These are phyloP conservation scores for Lepetodrilus schrolli DNA, from an alignment of 2,888 invertebrate genomes.

Conservation along the genomic window DNA sequence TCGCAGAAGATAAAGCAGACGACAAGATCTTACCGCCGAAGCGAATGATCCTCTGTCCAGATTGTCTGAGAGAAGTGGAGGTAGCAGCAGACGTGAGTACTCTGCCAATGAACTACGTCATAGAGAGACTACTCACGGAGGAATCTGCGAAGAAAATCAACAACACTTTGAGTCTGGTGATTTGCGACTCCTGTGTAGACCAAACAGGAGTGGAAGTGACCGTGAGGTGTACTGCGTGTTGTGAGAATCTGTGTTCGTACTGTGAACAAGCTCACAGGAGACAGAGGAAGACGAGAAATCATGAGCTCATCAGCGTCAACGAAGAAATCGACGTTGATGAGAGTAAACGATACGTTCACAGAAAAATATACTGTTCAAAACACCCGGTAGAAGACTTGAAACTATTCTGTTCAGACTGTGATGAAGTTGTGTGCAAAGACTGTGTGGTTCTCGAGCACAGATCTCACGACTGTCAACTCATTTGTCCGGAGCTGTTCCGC, in stretches of 20 bases:
- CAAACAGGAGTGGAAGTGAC: background rate
- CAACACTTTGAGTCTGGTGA: background rate
- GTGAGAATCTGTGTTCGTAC: conserved; percentile 35
- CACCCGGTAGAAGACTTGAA: conserved; percentile 35
- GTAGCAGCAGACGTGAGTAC: conserved; percentile 33
- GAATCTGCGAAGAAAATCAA: background rate
- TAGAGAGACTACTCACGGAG: conserved; percentile 29
- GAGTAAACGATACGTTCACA: background rate
- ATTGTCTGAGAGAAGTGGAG: conserved; percentile 35
- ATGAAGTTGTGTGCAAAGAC: conserved; percentile 32
- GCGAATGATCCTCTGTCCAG: conserved; percentile 39
- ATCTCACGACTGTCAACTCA: conserved; percentile 34
- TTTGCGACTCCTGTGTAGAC: conserved; percentile 37
- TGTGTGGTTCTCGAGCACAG: conserved; percentile 34
- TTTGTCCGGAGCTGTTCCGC: conserved; percentile 34
- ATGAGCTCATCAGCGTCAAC: conserved; percentile 9
- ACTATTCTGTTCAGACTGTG: conserved; percentile 38
- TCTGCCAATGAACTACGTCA: conserved; percentile 38
- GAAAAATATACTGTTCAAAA: conserved; percentile 27
- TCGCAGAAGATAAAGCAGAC: conserved; percentile 12
- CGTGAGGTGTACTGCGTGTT: conserved; percentile 33
- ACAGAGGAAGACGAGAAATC: conserved; percentile 36
- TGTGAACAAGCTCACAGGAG: conserved; percentile 37
- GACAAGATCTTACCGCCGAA: background rate
- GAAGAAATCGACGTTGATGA: background rate